Evolutionary conservation across 2,797 vertebrate species (phyloP).

Genomic region (Oceanodroma leucorhoa): DNA sequence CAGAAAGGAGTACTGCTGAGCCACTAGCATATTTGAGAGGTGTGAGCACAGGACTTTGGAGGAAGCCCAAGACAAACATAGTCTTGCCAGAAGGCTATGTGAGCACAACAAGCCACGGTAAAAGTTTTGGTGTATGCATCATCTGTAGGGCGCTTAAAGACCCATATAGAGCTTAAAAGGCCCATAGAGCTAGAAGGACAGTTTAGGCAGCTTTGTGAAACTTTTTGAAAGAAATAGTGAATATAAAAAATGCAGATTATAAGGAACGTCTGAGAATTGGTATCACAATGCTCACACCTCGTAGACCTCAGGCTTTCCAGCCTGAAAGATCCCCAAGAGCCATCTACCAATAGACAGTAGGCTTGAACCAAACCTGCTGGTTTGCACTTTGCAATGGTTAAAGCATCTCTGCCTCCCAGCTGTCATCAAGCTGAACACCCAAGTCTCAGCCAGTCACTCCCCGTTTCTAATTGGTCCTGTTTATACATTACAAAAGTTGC

Average conservation of each 20-base stretch:
- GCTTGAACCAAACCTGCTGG: background rate
- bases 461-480: background rate
- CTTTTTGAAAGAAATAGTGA: background rate
- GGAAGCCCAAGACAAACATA: background rate
- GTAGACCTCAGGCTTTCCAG: background rate
- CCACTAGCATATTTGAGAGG: background rate
- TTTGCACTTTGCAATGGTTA: background rate
- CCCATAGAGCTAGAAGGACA: rapidly evolving
- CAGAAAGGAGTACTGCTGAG: background rate
- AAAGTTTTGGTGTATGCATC: background rate
- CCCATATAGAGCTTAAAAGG: background rate
- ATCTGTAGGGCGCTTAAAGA: background rate
- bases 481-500: background rate
- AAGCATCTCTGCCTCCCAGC: background rate
- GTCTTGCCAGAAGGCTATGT: background rate
- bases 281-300: background rate
- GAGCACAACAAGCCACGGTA: background rate
- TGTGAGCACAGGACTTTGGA: background rate
- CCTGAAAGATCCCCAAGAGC: background rate
- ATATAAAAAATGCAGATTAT: background rate
- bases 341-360: background rate
- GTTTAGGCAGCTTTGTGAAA: background rate
- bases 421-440: background rate
- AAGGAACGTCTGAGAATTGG: background rate
- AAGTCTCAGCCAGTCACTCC: background rate